Evolutionary conservation across 2,797 vertebrate species (phyloP), one percentile per base, ranked within the genome.

Genomic region (Echiichthys vipera): DNA sequence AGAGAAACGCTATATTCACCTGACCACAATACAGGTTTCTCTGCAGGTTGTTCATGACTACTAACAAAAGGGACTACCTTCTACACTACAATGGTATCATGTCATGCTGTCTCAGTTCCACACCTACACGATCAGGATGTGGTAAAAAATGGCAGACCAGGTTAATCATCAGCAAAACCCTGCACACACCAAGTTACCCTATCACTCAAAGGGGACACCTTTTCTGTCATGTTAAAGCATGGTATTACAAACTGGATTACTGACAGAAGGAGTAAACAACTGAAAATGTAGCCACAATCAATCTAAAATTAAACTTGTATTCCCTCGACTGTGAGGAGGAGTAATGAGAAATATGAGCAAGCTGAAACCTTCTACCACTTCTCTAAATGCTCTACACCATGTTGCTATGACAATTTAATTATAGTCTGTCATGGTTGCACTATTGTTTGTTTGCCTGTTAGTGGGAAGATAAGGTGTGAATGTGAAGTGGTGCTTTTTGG

Each of bases 351-450:
- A 58, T 68, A 72, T 51, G 53, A 86, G 81, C 78, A 61, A 70
- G 47, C 39, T 67, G 55, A 83, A 91, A 80, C 65, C 51, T 53
- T 83, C 42, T 24, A 50, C 54, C 84, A 71, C 75, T 88, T 90
- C 80, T 85, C 73, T 55, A 82, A 86, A 85, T 24, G 65, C 68
- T 74, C 76, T 25, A 46, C 69, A 65, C 74, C 51, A 82, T 46
- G 90, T 92, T 91, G 88, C 87, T 75, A 90, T 92, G 89, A 86
- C 88, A 86, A 92, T 85, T 84, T 89, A 88, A 89, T 85, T 84
- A 89, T 88, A 90, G 85, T 71, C 74, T 22, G 39, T 79, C 64
- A 45, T 54, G 42, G 56, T 54, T 71, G 75, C 61, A 66, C 25
- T 65, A 30, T 65, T 84, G 71, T 84, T 89, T 89, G 76, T 87